Base-by-base conservation (phyloP, 1,140 invertebrate species). In the Drosophila jambulina region DNA sequence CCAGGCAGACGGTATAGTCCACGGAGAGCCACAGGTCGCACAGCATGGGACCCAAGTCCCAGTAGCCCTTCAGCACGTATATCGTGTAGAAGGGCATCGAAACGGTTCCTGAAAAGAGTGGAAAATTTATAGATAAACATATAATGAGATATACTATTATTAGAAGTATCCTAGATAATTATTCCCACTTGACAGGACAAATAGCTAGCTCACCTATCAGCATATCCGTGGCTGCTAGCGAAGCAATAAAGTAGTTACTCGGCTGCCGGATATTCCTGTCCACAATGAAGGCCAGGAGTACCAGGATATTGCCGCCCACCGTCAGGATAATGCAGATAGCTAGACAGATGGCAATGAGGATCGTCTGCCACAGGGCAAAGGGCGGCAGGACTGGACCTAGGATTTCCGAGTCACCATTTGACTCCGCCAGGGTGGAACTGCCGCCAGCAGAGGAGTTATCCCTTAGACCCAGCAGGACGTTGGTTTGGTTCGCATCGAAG, bases 181-280 rank as follows among this genome's bases (percentile, higher is more conserved):
- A 43, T n/a, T n/a, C 7, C 8, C 8, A 43, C 19, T 43, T 21
- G 25, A 23, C 15, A 49, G 27, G 9, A 34, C 34, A 21, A 10
- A 23, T 1, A 94, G 90, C 58, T 95, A 5, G 1, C 13, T 46
- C 93, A 95, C 99, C 99, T 93, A 99, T 99, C 64, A 99, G 95
- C 94, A 99, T 96, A 94, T 99, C 99, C 13, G 98, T 99, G 34
- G 99, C 97, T 25, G 99, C 99, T 45, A 99, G 94, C 1, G 98
- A 99, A 4, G 98, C 99, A 58, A 99, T 99, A 94, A 99, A 99
- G 94, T 99, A 99, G 94, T 99, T 99, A 91, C 98, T 99, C 3
- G 99, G 99, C 91, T 99, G 99, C 48, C 99, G 95, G 86, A 99
- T 99, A 61, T 97, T 97, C 63, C 99, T 95, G 93, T 99, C 99